Conservation (phyloP, 2,113 vertebrate genomes). For the Cettia cetti region DNA sequence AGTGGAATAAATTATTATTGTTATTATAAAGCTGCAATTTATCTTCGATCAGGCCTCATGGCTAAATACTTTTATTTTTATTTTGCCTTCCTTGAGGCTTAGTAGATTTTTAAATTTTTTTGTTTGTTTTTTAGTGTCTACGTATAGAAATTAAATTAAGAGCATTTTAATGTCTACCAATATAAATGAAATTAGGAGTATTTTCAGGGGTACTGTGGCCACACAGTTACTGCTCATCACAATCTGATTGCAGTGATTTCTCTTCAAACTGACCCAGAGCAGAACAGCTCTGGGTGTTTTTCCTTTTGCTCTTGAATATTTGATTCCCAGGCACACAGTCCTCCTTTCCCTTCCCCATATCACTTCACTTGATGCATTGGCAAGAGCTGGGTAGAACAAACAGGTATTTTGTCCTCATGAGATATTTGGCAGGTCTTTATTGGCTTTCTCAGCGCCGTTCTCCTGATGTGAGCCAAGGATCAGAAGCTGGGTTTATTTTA, state of each 20-base stretch:
- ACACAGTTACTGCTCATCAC: neutral
- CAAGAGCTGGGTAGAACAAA: neutral
- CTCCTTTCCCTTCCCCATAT: neutral
- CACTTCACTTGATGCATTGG: neutral
- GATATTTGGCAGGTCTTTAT: slow-evolving; percentile 25
- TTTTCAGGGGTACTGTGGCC: neutral
- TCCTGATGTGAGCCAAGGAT: neutral
- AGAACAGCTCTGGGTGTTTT: neutral
- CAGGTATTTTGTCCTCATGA: slow-evolving; percentile 25
- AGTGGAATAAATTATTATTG: neutral
- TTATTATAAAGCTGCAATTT: neutral
- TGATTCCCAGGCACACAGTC: neutral
- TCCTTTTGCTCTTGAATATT: neutral
- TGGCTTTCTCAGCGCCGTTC: neutral
- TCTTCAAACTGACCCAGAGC: neutral
- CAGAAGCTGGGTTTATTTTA: slow-evolving; percentile 39
- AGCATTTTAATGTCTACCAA: neutral
- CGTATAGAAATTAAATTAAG: neutral
- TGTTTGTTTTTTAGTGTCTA: neutral
- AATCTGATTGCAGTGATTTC: neutral
- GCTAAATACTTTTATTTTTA: neutral
- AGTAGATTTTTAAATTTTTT: neutral
- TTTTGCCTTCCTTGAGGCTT: neutral
- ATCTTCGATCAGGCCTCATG: neutral
- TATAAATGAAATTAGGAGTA: neutral